These are phyloP conservation scores for Helicorthomorpha holstii DNA, from an alignment of 1,140 invertebrate species.

Conservation along the genomic window DNA sequence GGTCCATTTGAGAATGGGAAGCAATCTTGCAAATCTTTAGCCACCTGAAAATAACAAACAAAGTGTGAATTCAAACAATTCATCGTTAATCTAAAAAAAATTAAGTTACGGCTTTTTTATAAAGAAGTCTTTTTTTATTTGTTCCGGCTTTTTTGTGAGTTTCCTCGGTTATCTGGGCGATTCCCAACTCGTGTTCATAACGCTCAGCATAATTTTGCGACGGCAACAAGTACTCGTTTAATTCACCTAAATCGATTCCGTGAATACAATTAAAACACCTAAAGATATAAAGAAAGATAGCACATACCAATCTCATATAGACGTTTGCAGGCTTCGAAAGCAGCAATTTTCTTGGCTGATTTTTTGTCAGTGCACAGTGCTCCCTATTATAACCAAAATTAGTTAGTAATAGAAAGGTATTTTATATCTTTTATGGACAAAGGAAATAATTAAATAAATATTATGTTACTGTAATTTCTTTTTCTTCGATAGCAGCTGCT, in stretches of 20 bases:
- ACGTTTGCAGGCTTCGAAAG: slow-evolving; percentile 26
- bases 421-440: no score
- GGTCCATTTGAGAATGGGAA: background rate
- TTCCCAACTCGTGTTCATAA: slow-evolving; percentile 18
- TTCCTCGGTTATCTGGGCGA: slow-evolving; percentile 14
- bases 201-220: slow-evolving; percentile 20
- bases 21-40: background rate
- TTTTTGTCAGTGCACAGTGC: slow-evolving; percentile 19
- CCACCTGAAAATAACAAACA: slow-evolving; percentile 5
- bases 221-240: slow-evolving; percentile 24
- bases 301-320: no score
- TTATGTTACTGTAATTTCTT: background rate
- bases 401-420: no score
- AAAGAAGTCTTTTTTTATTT: slow-evolving; percentile 27
- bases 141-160: slow-evolving; percentile 20
- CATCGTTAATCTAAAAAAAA: no score
- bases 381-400: no score
- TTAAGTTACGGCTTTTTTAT: slow-evolving; percentile 22
- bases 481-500: background rate
- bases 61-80: no score
- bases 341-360: slow-evolving; percentile 26
- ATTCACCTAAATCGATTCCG: slow-evolving; percentile 23
- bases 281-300: no score
- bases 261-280: no score
- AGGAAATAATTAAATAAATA: background rate